Evolutionary conservation across 1,140 invertebrate genomes (phyloP), one percentile per base, ranked within the genome.

Genomic region (Drosophila bifasciata): DNA sequence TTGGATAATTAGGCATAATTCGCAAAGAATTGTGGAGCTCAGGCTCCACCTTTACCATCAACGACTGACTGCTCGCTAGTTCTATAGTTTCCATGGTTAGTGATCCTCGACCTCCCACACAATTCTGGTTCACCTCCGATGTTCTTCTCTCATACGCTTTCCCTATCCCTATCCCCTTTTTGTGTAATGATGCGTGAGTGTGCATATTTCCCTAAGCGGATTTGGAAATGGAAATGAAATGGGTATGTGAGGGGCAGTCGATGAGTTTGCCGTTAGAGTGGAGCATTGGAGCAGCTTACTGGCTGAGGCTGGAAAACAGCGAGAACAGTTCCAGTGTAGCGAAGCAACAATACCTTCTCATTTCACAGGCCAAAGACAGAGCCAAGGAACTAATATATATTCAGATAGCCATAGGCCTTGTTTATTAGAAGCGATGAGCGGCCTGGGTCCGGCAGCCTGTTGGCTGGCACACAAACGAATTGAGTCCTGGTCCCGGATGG

Each of bases 391-490:
- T 13, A 11, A 3, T 11, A 13, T 13, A 13, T 1, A 36, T 5
- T 11, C 9, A 36, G 32, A 51, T 41, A 57, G 16, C 32, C 41
- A 17, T 28, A 53, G 51, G 39, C 21, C 50, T 21, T 17, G n/a
- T 28, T 46, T 32, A 46, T 39, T 45, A 57, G 58, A 16, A 56
- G 21, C 32, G 51, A 94, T 94, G 94, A 94, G 94, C 84, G 94
- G 94, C 50, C 90, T 95, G 58, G 94, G 94, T 66, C 94, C 94
- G 17, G 94, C 94, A 19, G 93, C 94, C 63, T 94, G 94, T 70
- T 95, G 95, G 94, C 93, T 94, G 44, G 94, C 94, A 2, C 94
- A 95, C 88, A 95, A 95, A 79, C 92, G 94, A 52, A 92, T 95
- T 9, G 94, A 95, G 88, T 94, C 94, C n/a, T 95, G 95, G 94